Evolutionary conservation across 2,797 vertebrate genomes (phyloP).

Genomic region (Heterohyrax brucei): DNA sequence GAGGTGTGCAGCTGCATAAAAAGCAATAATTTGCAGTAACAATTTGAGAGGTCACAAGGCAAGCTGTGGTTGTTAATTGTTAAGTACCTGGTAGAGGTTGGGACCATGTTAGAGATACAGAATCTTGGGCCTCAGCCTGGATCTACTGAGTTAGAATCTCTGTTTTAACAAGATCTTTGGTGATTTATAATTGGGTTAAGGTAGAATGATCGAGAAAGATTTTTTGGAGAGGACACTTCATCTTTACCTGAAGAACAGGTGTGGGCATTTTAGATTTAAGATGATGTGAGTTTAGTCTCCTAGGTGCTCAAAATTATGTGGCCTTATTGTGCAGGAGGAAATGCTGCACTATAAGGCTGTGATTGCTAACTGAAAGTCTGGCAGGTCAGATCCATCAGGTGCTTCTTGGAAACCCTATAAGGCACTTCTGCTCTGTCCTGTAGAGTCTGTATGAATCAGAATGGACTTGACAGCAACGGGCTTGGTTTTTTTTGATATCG

Average conservation of each 20-base stretch:
- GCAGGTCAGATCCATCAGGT: no score
- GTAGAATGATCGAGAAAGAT: not conserved
- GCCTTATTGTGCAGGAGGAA: not conserved
- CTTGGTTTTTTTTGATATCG: no score
- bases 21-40: not conserved
- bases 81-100: not conserved
- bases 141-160: not conserved
- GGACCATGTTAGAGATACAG: not conserved
- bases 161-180: not conserved
- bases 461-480: no score
- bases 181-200: not conserved
- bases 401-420: no score
- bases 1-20: not conserved
- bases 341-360: no score
- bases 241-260: not conserved
- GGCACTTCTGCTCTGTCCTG: no score
- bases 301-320: not conserved
- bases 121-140: not conserved
- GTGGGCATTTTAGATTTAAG: not conserved
- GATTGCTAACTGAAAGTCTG: no score
- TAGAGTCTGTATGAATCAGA: no score
- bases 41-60: not conserved
- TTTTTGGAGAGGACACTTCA: constrained; percentile 9
- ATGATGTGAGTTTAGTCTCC: not conserved
- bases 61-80: not conserved